These are phyloP conservation scores for Chelidonichthys spinosus DNA, from an alignment of 2,797 vertebrate species.

Conservation along the genomic window DNA sequence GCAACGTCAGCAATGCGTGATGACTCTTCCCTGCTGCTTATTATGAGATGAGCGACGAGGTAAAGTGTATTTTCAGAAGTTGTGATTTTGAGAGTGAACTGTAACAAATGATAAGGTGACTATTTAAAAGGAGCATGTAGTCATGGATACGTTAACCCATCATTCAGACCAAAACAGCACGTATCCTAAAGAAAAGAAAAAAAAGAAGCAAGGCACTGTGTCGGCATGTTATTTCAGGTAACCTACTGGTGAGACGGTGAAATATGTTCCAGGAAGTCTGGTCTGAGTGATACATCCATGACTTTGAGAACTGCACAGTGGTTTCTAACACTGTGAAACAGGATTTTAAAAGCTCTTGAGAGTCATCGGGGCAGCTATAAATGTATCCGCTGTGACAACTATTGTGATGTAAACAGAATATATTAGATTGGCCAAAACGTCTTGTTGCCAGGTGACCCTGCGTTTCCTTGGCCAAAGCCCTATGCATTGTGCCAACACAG, in stretches of 20 bases:
- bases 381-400: slow-evolving; percentile 3
- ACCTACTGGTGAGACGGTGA: neutral
- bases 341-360: slow-evolving; percentile 3
- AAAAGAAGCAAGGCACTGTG: too few relatives aligned
- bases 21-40: neutral
- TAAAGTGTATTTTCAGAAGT: slow-evolving; percentile 5
- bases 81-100: slow-evolving; percentile 4
- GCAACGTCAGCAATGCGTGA: slow-evolving; percentile 12
- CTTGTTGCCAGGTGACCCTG: slow-evolving; percentile 8
- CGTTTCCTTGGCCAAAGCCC: neutral
- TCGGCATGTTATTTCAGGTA: slow-evolving; percentile 6
- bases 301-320: neutral
- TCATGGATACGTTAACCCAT: neutral
- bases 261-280: neutral
- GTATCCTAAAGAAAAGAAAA: too few relatives aligned
- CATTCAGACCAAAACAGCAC: neutral
- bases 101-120: slow-evolving; percentile 4
- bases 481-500: slow-evolving; percentile 1
- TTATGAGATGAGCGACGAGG: slow-evolving; percentile 5
- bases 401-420: slow-evolving; percentile 11
- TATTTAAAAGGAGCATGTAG: neutral
- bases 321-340: slow-evolving; percentile 1
- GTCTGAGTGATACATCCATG: slow-evolving; percentile 1
- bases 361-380: neutral
- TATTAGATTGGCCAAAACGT: slow-evolving; percentile 5